Base-by-base conservation (phyloP, 2,113 vertebrate species). In the Spea bombifrons region DNA sequence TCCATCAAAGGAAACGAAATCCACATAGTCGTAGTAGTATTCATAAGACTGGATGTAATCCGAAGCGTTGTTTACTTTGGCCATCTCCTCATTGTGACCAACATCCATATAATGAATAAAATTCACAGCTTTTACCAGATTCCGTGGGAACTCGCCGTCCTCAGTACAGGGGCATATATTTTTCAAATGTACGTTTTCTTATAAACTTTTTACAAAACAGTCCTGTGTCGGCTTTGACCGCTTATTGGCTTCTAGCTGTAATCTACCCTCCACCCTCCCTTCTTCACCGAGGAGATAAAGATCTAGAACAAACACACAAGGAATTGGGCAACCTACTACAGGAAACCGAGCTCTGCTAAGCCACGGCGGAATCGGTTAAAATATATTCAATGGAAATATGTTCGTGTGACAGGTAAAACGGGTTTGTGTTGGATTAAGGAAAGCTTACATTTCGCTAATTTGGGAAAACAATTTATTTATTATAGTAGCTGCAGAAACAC, bases 1-100 rank as follows among this genome's bases (percentile, higher is more conserved):
- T 79, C 94, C 92, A 17, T 97, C 94, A 83, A 98, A 96, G 0
- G 90, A 85, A 48, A 94, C 82, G 15, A 91, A 91, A 82, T 98
- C 96, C 52, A 95, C 44, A 53, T 97, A 97, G 85, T 94, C 94
- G 82, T 94, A 90, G 13, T 97, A 98, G 81, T 96, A 96, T 74
- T 98, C 94, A 0, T 91, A 95, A 0, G 73, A 86, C 86, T 89
- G 88, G 78, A 87, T 86, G 4, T 85, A 88, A 8, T 80, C 48
- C 0, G 87, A 82, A 15, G 10, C 86, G 85, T 30, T 88, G 0
- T 10, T 96, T 73, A 84, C 84, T 46, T 89, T 90, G 77, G 89
- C 91, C 80, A 84, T 90, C 72, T 49, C 84, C n/a, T 70, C 0
- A 13, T 68, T 10, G 15, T 82, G 83, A 16, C 64, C 66, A 67